Percentiles rank a stretch among this genome's conserved stretches.
Conservation (phyloP, 2,797 vertebrate genomes). For the Vespertilio murinus region DNA sequence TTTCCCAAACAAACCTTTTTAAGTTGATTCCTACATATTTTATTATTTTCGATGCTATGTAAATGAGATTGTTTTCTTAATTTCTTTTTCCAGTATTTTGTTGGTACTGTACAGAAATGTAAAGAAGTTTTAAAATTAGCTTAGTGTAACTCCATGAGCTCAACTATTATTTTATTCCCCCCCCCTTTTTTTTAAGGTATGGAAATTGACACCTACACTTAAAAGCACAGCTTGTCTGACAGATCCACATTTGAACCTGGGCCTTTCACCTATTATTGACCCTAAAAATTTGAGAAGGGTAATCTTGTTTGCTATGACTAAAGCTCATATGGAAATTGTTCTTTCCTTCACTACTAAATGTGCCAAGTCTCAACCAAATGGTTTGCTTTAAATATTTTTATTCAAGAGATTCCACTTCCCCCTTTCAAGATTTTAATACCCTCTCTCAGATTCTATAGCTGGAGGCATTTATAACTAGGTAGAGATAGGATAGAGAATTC, state of each 20-base stretch:
- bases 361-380: not conserved
- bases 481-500: too few relatives aligned
- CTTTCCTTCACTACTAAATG: not conserved
- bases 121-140: not conserved
- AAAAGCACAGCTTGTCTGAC: not conserved
- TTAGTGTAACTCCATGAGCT: not conserved
- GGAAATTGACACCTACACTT: not conserved
- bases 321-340: not conserved
- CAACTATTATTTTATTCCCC: not conserved
- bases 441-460: not conserved
- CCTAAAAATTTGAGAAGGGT: not conserved
- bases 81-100: not conserved
- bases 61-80: not conserved
- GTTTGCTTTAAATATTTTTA: not conserved
- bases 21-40: not conserved
- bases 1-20: not conserved
- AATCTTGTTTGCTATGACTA: not conserved
- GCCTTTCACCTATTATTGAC: not conserved
- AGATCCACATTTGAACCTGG: not conserved
- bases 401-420: not conserved
- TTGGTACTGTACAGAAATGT: not conserved
- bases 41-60: not conserved
- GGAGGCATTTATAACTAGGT: too few relatives aligned
- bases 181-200: not conserved
- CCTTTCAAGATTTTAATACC: constrained; percentile 9